These are phyloP conservation scores for Nomada flava DNA, from an alignment of 2,888 invertebrate species.

Conservation along the genomic window DNA sequence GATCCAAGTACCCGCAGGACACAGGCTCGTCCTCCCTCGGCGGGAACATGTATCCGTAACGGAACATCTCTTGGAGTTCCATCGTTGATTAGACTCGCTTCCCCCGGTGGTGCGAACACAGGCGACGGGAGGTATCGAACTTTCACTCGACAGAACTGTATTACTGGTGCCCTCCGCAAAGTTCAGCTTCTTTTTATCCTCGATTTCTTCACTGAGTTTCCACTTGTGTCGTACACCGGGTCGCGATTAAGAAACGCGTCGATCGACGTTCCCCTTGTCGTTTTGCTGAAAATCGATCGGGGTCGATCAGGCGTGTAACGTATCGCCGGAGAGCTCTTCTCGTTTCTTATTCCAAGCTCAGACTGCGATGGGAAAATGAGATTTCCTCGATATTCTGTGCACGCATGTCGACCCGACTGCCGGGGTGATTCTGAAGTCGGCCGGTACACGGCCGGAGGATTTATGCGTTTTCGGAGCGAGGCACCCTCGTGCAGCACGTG, in stretches of 20 bases:
- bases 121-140: not conserved
- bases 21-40: constrained; percentile 78
- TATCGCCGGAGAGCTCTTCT: no score
- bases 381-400: constrained; percentile 16
- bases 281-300: not conserved
- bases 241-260: not conserved
- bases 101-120: not conserved
- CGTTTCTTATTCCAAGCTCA: no score
- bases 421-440: constrained; percentile 78
- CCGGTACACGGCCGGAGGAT: constrained; percentile 72
- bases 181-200: not conserved
- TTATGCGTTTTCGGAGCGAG: constrained; percentile 81
- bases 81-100: constrained; percentile 54
- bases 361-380: not conserved
- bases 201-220: constrained; percentile 46
- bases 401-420: constrained; percentile 61
- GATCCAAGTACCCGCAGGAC: constrained; percentile 77
- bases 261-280: no score
- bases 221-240: constrained; percentile 49
- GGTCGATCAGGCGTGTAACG: no score
- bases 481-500: constrained; percentile 83
- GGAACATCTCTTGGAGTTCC: constrained; percentile 83
- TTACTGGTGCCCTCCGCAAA: no score
- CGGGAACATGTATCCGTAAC: constrained; percentile 82
- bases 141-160: not conserved